Evolutionary conservation across 2,113 vertebrate species (phyloP).

Genomic region (Zosterops pallidus): DNA sequence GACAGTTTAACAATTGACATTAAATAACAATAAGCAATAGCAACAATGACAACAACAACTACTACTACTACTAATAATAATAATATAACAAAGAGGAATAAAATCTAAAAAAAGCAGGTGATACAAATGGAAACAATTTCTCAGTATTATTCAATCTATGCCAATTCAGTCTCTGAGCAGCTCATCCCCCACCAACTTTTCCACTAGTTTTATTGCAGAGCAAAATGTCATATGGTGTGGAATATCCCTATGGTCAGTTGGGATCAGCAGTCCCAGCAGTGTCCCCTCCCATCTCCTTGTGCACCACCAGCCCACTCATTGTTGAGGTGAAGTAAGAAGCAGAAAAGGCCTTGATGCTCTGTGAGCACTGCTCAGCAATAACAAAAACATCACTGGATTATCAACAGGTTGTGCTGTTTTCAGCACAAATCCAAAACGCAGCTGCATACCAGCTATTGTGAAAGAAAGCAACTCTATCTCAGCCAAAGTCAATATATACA

Average conservation of each 20-base stretch:
- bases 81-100: neutral
- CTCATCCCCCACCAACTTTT: neutral
- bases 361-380: neutral
- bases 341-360: neutral
- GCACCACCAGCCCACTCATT: neutral
- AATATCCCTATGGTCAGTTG: neutral
- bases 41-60: neutral
- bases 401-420: neutral
- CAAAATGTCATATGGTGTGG: neutral
- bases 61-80: neutral
- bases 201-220: neutral
- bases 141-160: neutral
- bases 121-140: neutral
- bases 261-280: neutral
- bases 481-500: neutral
- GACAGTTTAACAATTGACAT: neutral
- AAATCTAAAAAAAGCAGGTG: neutral
- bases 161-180: neutral
- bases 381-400: accelerated
- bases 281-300: neutral
- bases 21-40: neutral
- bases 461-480: neutral
- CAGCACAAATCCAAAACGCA: neutral
- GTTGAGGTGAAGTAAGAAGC: neutral
- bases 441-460: accelerated